Evolutionary conservation across 2,797 vertebrate genomes (phyloP).

Genomic region (Zonotrichia albicollis): DNA sequence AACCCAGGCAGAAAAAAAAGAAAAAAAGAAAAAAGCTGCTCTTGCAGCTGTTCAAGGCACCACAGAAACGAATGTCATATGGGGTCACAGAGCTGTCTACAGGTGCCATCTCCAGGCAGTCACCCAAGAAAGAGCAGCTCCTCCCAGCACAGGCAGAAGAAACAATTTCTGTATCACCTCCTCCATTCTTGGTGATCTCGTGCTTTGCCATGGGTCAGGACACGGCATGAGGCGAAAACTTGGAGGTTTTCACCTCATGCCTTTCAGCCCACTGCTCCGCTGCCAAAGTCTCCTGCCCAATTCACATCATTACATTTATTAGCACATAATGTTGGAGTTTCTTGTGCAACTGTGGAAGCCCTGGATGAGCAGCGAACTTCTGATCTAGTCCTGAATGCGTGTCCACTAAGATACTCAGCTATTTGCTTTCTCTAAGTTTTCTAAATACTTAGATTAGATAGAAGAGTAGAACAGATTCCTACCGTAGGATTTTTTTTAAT

Average conservation of each 20-base stretch:
- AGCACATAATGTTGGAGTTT: not conserved
- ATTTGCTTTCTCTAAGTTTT: not conserved
- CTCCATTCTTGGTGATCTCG: fast-evolving
- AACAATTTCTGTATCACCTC: not conserved
- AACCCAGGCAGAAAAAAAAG: not conserved
- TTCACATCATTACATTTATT: not conserved
- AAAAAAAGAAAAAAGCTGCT: not conserved
- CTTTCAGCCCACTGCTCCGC: not conserved
- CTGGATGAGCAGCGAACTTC: not conserved
- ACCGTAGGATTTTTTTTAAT: not conserved
- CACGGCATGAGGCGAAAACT: not conserved
- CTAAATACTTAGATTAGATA: not conserved
- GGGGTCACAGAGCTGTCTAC: not conserved
- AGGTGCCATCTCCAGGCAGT: not conserved
- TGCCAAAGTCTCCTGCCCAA: not conserved
- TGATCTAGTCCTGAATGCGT: not conserved
- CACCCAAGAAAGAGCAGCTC: not conserved
- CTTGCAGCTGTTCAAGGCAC: not conserved
- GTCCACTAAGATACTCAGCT: not conserved
- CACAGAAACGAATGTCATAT: not conserved
- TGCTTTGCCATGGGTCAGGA: not conserved
- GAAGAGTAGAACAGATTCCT: not conserved
- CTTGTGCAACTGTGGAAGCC: not conserved
- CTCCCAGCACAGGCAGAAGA: not conserved
- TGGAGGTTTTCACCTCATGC: not conserved